Conservation (phyloP, 2,797 vertebrate species). For the Sciaenops ocellatus region DNA sequence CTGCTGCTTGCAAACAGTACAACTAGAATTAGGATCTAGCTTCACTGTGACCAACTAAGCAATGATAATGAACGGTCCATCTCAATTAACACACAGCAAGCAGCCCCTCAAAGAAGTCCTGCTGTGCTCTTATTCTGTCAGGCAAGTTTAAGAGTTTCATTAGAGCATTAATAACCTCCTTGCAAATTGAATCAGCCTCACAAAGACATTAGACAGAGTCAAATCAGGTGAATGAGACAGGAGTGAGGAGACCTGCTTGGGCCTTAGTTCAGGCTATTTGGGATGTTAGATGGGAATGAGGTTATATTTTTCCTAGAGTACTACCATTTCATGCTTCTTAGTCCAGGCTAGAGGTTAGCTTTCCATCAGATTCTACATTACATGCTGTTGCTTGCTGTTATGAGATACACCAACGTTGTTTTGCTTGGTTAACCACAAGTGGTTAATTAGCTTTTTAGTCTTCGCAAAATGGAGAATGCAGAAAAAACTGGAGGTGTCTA, state of each 20-base stretch:
- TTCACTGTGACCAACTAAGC: conserved; percentile 65
- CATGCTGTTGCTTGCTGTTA: background rate
- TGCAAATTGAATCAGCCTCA: conserved; percentile 45
- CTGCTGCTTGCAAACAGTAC: conserved; percentile 38
- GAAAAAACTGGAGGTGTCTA: conserved; percentile 2
- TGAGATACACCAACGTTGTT: background rate
- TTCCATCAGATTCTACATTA: background rate
- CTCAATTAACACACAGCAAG: conserved; percentile 74
- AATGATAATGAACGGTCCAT: conserved; percentile 72
- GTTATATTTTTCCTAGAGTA: background rate
- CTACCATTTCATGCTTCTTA: background rate
- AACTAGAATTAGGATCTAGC: conserved; percentile 61
- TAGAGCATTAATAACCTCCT: conserved; percentile 59
- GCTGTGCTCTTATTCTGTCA: conserved; percentile 67
- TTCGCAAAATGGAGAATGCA: background rate
- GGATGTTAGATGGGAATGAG: background rate
- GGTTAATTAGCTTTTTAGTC: background rate
- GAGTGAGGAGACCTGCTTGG: background rate
- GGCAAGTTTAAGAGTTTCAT: conserved; percentile 70
- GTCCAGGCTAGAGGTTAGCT: background rate
- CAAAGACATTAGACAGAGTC: conserved; percentile 47
- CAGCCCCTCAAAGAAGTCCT: conserved; percentile 50
- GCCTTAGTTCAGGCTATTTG: conserved; percentile 12
- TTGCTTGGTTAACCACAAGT: background rate
- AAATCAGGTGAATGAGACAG: conserved; percentile 42